Evolutionary conservation across 2,888 invertebrate genomes (phyloP).

Genomic region (Pelosia muscerda): DNA sequence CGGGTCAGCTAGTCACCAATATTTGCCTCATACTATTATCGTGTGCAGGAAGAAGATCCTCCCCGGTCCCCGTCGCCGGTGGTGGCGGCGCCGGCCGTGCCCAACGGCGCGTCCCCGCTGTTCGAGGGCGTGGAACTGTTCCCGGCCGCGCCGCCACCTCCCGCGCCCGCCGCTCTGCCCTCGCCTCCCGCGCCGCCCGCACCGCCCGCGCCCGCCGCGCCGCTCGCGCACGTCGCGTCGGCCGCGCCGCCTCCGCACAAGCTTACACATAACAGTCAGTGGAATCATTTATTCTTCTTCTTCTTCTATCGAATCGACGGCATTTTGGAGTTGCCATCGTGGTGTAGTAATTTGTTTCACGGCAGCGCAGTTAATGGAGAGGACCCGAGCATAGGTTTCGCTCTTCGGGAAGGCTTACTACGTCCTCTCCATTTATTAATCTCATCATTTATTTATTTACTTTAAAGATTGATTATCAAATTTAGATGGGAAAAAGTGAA

Average conservation of each 20-base stretch:
- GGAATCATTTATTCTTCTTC: neutral
- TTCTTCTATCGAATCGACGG: no score
- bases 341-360: no score
- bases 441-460: no score
- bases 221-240: neutral
- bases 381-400: no score
- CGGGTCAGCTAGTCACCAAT: no score
- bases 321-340: no score
- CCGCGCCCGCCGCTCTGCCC: constrained; percentile 23
- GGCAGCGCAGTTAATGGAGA: no score
- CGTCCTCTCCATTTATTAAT: no score
- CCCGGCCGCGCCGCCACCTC: constrained; percentile 14
- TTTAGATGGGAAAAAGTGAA: no score
- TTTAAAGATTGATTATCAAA: no score
- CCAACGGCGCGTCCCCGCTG: constrained; percentile 38
- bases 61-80: constrained; percentile 29
- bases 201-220: constrained; percentile 1
- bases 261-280: constrained; percentile 51
- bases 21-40: neutral
- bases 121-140: constrained; percentile 43
- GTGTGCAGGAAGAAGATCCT: constrained; percentile 49
- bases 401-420: no score
- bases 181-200: neutral
- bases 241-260: constrained; percentile 38
- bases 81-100: constrained; percentile 32